Percentiles rank a stretch among this genome's conserved stretches.
Conservation (phyloP, 2,113 vertebrate genomes). For the Glareola pratincola region DNA sequence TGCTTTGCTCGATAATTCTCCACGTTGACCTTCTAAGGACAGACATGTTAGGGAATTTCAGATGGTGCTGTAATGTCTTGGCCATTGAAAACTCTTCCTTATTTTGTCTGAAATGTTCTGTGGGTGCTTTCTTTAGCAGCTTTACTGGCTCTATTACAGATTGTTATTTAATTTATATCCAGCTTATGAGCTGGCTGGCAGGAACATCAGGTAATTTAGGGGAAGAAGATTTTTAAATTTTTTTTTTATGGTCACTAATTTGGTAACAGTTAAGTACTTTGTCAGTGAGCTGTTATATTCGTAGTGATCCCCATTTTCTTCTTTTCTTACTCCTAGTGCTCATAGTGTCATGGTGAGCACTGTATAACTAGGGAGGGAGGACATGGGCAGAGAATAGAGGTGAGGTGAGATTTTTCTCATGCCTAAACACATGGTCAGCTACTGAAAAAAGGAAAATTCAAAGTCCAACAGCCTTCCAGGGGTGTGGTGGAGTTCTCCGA, state of each 20-base stretch:
- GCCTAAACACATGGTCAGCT: neutral
- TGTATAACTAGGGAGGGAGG: neutral
- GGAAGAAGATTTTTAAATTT: neutral
- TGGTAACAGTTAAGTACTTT: neutral
- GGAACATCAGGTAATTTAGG: slow-evolving; percentile 4
- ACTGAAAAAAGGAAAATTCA: neutral
- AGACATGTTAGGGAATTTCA: slow-evolving; percentile 28
- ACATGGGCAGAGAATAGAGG: neutral
- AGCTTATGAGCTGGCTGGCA: neutral
- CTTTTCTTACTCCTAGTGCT: neutral
- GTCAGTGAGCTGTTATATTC: neutral
- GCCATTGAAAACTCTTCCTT: slow-evolving; percentile 48
- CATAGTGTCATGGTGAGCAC: neutral
- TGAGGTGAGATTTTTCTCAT: neutral
- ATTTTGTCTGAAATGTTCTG: slow-evolving; percentile 55
- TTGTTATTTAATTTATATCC: neutral
- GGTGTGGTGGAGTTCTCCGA: neutral
- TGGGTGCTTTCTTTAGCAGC: slow-evolving; percentile 43
- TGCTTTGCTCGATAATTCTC: neutral
- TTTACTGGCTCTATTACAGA: neutral
- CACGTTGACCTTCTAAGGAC: slow-evolving; percentile 3
- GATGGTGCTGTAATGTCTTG: slow-evolving; percentile 62
- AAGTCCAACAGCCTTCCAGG: neutral
- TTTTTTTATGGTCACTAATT: neutral
- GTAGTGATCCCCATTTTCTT: neutral